Percentiles rank a stretch among this genome's conserved stretches.
These are phyloP conservation scores for Yponomeuta sedellus DNA, from an alignment of 2,888 invertebrate genomes.

Conservation along the genomic window DNA sequence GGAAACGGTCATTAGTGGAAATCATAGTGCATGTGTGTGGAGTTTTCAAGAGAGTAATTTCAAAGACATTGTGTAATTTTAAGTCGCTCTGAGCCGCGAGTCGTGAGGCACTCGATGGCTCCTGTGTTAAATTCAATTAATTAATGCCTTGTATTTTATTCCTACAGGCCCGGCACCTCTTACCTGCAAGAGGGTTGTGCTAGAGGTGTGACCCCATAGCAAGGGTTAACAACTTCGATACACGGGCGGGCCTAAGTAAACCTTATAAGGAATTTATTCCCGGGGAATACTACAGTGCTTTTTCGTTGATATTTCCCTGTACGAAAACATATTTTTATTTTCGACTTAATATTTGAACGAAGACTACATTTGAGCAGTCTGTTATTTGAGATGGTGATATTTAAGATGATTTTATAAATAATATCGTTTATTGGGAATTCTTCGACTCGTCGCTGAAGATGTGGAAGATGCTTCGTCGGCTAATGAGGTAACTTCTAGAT, in stretches of 20 bases:
- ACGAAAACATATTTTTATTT: slow-evolving; percentile 38
- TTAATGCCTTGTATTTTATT: slow-evolving; percentile 77
- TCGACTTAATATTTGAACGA: slow-evolving; percentile 28
- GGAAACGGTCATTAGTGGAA: no score
- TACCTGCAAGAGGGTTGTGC: slow-evolving; percentile 77
- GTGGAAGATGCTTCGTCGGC: not conserved
- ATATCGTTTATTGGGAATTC: not conserved
- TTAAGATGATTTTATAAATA: slow-evolving; percentile 21
- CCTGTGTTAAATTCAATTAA: slow-evolving; percentile 61
- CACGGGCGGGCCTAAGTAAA: slow-evolving; percentile 74
- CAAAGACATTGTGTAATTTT: slow-evolving; percentile 20
- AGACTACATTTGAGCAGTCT: slow-evolving; percentile 20
- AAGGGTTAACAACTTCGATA: slow-evolving; percentile 77
- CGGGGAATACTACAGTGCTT: slow-evolving; percentile 56
- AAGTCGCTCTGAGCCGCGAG: slow-evolving; percentile 58
- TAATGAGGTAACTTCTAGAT: slow-evolving; percentile 22
- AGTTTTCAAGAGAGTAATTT: no score
- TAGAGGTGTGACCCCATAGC: slow-evolving; percentile 76
- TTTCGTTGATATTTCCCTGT: slow-evolving; percentile 39
- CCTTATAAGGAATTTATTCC: slow-evolving; percentile 72
- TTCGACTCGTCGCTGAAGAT: not conserved
- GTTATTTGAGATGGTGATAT: slow-evolving; percentile 45
- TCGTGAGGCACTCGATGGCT: slow-evolving; percentile 72
- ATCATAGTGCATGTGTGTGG: no score
- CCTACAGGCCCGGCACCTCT: slow-evolving; percentile 78